Percentiles rank a stretch among this genome's conserved stretches.
Conservation (phyloP, 1,140 invertebrate species). For the Anastrepha obliqua region DNA sequence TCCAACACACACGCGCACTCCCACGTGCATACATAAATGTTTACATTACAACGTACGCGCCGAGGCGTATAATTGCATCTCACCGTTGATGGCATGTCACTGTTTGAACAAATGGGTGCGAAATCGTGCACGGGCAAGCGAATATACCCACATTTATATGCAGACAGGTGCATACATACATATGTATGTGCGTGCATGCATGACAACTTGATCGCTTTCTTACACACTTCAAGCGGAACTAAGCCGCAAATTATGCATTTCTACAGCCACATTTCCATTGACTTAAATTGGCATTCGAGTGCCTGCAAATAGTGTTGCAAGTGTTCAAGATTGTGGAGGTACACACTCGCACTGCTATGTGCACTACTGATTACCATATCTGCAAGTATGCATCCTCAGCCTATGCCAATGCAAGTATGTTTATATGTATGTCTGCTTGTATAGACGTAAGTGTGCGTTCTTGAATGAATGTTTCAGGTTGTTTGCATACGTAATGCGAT, state of each 20-base stretch:
- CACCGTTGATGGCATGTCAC: conserved; percentile 25
- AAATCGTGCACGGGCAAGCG: not conserved
- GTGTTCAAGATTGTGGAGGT: not conserved
- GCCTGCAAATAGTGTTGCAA: not conserved
- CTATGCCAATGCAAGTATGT: not conserved
- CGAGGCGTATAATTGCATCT: conserved; percentile 39
- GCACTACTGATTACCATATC: not conserved
- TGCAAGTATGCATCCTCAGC: not conserved
- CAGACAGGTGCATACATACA: not conserved
- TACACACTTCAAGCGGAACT: not conserved
- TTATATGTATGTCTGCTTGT: not conserved
- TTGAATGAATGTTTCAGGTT: not conserved
- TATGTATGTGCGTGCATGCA: not conserved
- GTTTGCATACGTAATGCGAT: not conserved
- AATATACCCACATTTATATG: conserved; percentile 4
- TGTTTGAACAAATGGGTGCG: not conserved
- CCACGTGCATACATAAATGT: not conserved
- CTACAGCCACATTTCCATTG: not conserved
- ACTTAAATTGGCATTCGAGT: conserved; percentile 25
- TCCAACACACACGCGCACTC: not conserved
- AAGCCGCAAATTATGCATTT: conserved; percentile 4
- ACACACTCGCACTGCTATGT: not conserved
- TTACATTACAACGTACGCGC: not conserved
- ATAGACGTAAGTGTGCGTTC: not conserved
- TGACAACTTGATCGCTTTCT: conserved; percentile 19